phyloP scores from a whole-genome alignment of 2,113 vertebrate species.

The Macquaria australasica region DNA sequence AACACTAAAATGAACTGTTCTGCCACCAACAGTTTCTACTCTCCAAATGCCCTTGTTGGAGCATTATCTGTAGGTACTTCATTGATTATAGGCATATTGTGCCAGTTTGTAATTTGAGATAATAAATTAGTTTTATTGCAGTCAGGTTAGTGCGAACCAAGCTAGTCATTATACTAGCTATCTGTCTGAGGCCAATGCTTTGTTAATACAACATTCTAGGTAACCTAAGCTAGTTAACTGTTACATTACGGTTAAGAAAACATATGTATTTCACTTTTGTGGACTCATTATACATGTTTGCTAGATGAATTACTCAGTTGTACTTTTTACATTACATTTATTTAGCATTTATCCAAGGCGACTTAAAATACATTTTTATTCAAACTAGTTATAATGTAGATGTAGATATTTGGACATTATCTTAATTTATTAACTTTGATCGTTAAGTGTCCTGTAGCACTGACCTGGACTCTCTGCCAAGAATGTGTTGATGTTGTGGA shows the following conservation, averaged over 20 bases:
- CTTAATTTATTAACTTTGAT: background rate
- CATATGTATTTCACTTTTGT: too few species aligned
- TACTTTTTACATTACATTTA: too few species aligned
- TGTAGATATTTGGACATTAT: background rate
- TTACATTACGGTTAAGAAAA: too few species aligned
- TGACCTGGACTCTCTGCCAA: conserved; percentile 60
- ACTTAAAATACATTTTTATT: too few species aligned
- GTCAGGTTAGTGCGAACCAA: background rate
- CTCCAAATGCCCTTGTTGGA: background rate
- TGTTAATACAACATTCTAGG: too few species aligned
- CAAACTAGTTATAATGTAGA: too few species aligned
- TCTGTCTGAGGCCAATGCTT: too few species aligned
- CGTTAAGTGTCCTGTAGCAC: background rate
- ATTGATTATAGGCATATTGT: background rate
- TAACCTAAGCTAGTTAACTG: too few species aligned
- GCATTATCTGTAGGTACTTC: background rate
- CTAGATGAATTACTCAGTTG: too few species aligned
- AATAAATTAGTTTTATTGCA: background rate
- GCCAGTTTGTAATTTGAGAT: background rate
- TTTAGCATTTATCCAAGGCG: too few species aligned
- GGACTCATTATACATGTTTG: too few species aligned
- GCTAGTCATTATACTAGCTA: background rate
- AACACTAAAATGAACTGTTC: background rate
- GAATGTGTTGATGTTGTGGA: conserved; percentile 78
- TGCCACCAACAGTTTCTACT: background rate